phyloP scores from a whole-genome alignment of 2,797 vertebrate species.

The Geotria australis region DNA sequence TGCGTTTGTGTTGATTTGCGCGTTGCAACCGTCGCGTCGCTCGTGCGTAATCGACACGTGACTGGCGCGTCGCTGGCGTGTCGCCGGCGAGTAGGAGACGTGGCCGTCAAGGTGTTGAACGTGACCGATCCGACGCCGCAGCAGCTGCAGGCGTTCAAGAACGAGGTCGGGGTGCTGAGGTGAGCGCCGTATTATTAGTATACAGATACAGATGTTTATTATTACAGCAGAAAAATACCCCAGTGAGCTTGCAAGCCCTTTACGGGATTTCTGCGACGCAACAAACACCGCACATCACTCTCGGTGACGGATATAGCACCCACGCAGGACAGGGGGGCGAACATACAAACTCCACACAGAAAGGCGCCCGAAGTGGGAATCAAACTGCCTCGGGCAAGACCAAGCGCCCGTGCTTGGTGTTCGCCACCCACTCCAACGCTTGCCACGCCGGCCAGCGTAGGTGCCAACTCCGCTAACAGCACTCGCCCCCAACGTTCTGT shows the following conservation, averaged over 20 bases:
- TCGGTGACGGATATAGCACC: background rate
- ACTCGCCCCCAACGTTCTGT: background rate
- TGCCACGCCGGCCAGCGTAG: background rate
- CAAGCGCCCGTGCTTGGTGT: too few species aligned
- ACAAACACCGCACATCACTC: background rate
- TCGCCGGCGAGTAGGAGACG: constrained; percentile 37
- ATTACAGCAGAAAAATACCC: too few species aligned
- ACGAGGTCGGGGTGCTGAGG: constrained; percentile 99
- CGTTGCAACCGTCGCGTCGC: too few species aligned
- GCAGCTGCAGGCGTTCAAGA: constrained; percentile 95
- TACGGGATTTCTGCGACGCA: too few species aligned
- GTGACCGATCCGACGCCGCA: constrained; percentile 93
- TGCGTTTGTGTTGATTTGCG: too few species aligned
- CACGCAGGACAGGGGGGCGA: too few species aligned
- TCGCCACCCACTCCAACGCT: background rate
- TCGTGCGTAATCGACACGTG: background rate
- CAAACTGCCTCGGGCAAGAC: too few species aligned
- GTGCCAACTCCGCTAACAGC: background rate
- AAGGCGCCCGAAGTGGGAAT: too few species aligned
- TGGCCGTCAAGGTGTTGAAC: constrained; percentile 98
- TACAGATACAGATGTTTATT: too few species aligned
- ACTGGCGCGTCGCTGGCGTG: background rate
- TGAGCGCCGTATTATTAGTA: constrained; percentile 6
- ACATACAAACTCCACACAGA: too few species aligned
- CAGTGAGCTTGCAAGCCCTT: too few species aligned